Base-by-base conservation (phyloP, 2,113 vertebrate genomes). In the Grammomys dolichurus region DNA sequence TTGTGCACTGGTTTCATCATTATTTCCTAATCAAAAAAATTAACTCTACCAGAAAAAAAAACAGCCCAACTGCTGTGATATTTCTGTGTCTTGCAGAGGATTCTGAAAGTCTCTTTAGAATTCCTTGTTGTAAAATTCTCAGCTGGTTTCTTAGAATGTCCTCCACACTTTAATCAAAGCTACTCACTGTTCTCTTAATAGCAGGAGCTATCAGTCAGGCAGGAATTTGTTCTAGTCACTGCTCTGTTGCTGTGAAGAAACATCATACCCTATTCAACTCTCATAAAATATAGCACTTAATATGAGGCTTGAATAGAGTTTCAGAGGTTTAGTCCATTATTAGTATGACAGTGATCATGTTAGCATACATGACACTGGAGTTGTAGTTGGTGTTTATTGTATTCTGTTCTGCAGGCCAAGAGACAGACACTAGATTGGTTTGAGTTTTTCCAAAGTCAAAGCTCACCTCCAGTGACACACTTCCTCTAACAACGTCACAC, bases 11-110 rank as follows among this genome's bases (percentile, higher is more conserved):
- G 36, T 81, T 70, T 87, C 1, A 78, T 90, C 60, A 85, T 78
- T 78, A 56, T 95, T 87, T 90, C 82, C 60, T 78, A 73, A 95
- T 65, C 91, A 73, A 2, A 67, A 78, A n/a, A 82, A 56, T 11
- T 88, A 90, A 40, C 14, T 12, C 60, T 70, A 65, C 6, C 11
- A 24, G 54, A 93, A 51, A 13, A 3, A 3, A 67, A 70, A 87
- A 70, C 31, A 33, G 54, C 0, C 22, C 2, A 70, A 77, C 2
- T 31, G 5, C 0, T 85, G 5, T 87, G 81, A 31, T 60, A 75
- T n/a, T 24, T 36, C 7, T 43, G 20, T 92, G 8, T n/a, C 73
- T 89, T 76, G 22, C 40, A 94, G 58, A 54, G 43, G 9, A 77
- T 77, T 48, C 14, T 65, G 2, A 28, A 76, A 33, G 1, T 77